These are phyloP conservation scores for Chelidonichthys spinosus DNA, from an alignment of 2,797 vertebrate species.

Conservation along the genomic window DNA sequence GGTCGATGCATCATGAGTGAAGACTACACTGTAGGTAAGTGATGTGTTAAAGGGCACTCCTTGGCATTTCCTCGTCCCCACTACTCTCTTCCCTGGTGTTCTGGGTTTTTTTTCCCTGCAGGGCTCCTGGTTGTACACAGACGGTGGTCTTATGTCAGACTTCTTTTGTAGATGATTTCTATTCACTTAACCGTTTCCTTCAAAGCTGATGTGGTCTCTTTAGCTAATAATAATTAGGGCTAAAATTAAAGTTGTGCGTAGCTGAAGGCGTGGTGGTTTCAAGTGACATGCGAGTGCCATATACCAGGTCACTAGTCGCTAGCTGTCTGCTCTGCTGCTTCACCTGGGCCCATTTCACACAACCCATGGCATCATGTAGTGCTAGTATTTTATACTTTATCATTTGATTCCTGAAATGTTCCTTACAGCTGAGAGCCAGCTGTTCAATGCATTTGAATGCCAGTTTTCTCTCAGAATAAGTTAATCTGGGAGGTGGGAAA, in stretches of 20 bases:
- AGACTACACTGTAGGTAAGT: constrained; percentile 20
- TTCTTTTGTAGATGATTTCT: constrained; percentile 15
- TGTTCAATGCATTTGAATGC: not conserved
- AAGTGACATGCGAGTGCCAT: too few species aligned
- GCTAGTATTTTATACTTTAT: not conserved
- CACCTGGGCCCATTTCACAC: too few species aligned
- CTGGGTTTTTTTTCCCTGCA: not conserved
- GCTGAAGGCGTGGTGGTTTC: too few species aligned
- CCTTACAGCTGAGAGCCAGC: not conserved
- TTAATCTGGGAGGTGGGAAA: not conserved
- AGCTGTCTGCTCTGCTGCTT: too few species aligned
- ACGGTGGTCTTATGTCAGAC: constrained; percentile 23
- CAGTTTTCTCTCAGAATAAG: constrained; percentile 9
- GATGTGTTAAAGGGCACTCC: constrained; percentile 20
- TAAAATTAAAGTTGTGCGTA: too few species aligned
- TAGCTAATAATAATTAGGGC: too few species aligned
- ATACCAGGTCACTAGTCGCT: too few species aligned
- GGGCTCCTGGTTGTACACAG: constrained; percentile 14
- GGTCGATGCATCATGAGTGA: constrained; percentile 36
- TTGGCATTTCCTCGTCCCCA: constrained; percentile 45
- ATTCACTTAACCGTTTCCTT: not conserved
- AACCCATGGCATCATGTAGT: not conserved
- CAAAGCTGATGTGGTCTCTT: not conserved
- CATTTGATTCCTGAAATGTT: not conserved
- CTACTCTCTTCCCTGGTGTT: constrained; percentile 14